Evolutionary conservation across 2,113 vertebrate genomes (phyloP).

Genomic region (Malurus cyaneus): DNA sequence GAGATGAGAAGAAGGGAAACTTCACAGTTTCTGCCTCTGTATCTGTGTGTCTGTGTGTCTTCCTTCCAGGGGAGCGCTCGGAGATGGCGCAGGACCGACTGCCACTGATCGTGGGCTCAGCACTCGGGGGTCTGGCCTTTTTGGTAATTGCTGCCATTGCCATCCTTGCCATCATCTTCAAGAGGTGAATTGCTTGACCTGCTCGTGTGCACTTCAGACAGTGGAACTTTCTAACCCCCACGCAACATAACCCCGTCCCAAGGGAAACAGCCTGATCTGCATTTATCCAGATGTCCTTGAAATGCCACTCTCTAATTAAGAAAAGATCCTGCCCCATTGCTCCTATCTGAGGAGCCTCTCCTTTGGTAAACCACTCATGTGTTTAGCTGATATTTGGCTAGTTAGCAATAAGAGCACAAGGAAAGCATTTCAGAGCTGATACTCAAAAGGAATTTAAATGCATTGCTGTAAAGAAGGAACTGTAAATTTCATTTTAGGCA

Average conservation of each 20-base stretch:
- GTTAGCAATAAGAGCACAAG: background rate
- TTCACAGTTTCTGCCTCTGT: background rate
- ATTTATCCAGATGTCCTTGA: conserved; percentile 22
- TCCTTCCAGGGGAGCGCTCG: conserved; percentile 80
- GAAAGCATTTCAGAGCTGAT: background rate
- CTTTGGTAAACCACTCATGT: background rate
- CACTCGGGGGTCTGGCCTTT: conserved; percentile 91
- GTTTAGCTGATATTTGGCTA: conserved; percentile 1
- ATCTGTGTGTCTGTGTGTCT: background rate
- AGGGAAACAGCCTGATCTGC: background rate
- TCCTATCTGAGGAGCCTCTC: background rate
- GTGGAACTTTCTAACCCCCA: background rate
- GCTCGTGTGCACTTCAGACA: background rate
- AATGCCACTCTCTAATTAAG: conserved; percentile 10
- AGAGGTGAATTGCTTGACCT: conserved; percentile 78
- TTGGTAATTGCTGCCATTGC: conserved; percentile 88
- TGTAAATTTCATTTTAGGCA: background rate
- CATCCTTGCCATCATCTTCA: conserved; percentile 90
- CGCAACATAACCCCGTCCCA: background rate
- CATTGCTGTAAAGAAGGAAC: background rate
- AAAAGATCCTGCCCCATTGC: background rate
- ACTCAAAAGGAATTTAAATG: background rate
- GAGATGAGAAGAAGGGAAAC: background rate
- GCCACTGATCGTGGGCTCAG: conserved; percentile 90
- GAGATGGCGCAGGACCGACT: conserved; percentile 87